Conservation (phyloP, 1,140 invertebrate species). For the Calliphora vicina region DNA sequence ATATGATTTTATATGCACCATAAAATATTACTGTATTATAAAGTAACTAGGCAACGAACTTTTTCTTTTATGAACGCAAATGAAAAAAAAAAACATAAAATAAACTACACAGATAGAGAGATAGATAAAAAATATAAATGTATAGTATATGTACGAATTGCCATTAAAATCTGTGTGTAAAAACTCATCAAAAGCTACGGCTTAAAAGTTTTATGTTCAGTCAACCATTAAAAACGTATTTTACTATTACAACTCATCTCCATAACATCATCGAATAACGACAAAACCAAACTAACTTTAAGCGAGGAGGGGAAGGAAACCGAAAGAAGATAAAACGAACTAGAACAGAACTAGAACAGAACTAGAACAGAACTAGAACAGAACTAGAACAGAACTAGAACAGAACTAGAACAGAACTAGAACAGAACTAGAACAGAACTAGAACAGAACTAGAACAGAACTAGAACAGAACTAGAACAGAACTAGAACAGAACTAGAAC, state of each 20-base stretch:
- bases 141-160: neutral
- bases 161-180: neutral
- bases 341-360: too few relatives aligned
- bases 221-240: conserved; percentile 33
- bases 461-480: too few relatives aligned
- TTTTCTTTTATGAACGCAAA: neutral
- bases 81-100: neutral
- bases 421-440: too few relatives aligned
- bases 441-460: too few relatives aligned
- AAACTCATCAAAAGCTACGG: conserved; percentile 33
- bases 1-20: conserved; percentile 8
- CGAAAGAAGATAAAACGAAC: neutral
- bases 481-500: too few relatives aligned
- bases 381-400: too few relatives aligned
- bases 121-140: neutral
- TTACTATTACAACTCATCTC: conserved; percentile 11
- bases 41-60: conserved; percentile 4
- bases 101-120: neutral
- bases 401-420: too few relatives aligned
- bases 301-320: neutral
- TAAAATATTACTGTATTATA: neutral
- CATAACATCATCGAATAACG: conserved; percentile 19
- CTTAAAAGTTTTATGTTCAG: conserved; percentile 33
- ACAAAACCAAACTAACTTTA: neutral
- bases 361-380: too few relatives aligned